Evolutionary conservation across 2,888 invertebrate species (phyloP), one percentile per base, ranked within the genome.

Genomic region (Trichogramma dendrolimi): DNA sequence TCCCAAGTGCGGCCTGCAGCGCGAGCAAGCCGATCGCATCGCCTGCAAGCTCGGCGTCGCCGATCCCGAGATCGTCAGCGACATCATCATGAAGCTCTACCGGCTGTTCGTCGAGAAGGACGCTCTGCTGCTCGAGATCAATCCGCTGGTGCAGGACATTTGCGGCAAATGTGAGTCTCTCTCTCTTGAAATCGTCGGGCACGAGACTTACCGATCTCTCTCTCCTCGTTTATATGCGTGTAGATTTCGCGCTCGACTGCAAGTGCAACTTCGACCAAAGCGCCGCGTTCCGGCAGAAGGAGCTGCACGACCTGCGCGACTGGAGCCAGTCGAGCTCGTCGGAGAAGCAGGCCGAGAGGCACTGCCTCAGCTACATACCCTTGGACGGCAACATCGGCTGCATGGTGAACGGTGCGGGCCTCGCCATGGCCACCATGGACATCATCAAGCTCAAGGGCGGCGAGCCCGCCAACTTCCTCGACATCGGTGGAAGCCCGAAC

Each of bases 1-100:
- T 76, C 88, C 93, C 58, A 80, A 80, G 0, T 79, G 83, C 70
- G 94, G 94, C 69, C 82, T 94, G 57, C 85, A 86, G 3, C 81
- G 84, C 57, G 88, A 89, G 11, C 88, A 89, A 78, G 88, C 92
- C 1, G 71, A 82, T 52, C 81, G 83, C 61, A 84, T 92, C 52
- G 86, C 88, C 8, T 77, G 83, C 27, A 85, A 85, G 79, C 63
- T 73, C 40, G 71, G 65, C n/a, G 48, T 73, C 0, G 63, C 47
- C 7, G 41, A 66, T 0, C 59, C 51, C 10, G 55, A 71, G 1
- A 58, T 64, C 4, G 58, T 67, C 4, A 40, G 67, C 2, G 44
- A 46, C 0, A 57, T 73, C 11, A 58, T 64, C 40, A 67, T 65
- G 27, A 83, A 81, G 67, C 72, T 85, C 11, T 85, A 84, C 70